phyloP scores from a whole-genome alignment of 2,113 vertebrate genomes.

The Pagrus major region DNA sequence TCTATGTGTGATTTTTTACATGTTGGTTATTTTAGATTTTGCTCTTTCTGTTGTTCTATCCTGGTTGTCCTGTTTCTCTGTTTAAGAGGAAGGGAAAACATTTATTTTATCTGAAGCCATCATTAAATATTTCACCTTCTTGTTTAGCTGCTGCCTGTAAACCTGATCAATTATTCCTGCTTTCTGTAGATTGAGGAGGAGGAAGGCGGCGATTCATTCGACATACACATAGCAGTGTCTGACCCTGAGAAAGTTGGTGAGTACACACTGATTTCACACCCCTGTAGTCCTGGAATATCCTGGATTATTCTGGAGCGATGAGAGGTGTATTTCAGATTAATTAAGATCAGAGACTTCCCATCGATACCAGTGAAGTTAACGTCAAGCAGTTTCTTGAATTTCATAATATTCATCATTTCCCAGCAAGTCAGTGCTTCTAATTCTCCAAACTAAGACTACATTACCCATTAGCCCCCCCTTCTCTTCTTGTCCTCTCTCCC shows the following conservation, averaged over 20 bases:
- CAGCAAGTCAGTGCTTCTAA: not conserved
- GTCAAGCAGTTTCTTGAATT: not conserved
- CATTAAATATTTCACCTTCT: too few relatives aligned
- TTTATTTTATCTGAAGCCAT: too few relatives aligned
- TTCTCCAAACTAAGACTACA: not conserved
- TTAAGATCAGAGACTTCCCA: not conserved
- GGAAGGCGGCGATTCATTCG: conserved; percentile 90
- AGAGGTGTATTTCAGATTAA: not conserved
- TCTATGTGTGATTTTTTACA: too few relatives aligned
- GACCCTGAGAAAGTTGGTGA: conserved; percentile 99
- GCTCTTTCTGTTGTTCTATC: too few relatives aligned
- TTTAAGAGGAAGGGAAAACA: too few relatives aligned
- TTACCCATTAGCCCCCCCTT: conserved; percentile 21
- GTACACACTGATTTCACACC: conserved; percentile 42
- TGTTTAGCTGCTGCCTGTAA: not conserved
- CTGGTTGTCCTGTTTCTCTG: too few relatives aligned
- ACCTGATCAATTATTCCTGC: not conserved
- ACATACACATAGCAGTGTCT: conserved; percentile 96
- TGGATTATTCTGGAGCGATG: not conserved
- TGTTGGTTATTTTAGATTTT: too few relatives aligned
- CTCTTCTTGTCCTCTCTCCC: not conserved
- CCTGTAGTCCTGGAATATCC: not conserved
- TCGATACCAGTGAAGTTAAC: not conserved
- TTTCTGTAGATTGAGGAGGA: conserved; percentile 91
- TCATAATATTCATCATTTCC: not conserved